Evolutionary conservation across 2,797 vertebrate genomes (phyloP).

Genomic region (Leptodactylus fallax): DNA sequence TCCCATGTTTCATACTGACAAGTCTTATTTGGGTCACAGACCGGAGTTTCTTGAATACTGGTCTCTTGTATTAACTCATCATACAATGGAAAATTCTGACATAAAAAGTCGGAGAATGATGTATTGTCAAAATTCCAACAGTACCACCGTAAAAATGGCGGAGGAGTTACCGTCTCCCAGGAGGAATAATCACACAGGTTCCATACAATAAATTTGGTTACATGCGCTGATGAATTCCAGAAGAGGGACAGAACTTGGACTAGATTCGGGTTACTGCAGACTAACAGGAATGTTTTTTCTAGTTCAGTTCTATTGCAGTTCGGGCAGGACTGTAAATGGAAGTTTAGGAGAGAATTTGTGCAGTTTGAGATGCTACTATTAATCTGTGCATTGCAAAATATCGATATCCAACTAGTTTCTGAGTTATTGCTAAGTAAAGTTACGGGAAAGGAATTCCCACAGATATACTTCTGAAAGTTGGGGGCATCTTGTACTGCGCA

Average conservation of each 20-base stretch:
- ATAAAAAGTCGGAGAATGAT: constrained; percentile 28
- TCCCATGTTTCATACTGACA: constrained; percentile 32
- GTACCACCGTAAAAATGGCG: constrained; percentile 4
- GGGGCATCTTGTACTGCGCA: constrained; percentile 28
- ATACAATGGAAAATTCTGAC: constrained; percentile 28
- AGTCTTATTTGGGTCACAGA: background rate
- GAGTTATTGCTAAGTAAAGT: background rate
- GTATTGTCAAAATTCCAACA: constrained; percentile 49
- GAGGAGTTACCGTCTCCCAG: background rate
- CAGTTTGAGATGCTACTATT: background rate
- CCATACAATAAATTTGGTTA: constrained; percentile 21
- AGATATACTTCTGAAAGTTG: constrained; percentile 29
- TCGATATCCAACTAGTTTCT: constrained; percentile 25
- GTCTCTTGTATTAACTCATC: background rate
- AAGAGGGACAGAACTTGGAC: background rate
- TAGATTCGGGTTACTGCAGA: constrained; percentile 30
- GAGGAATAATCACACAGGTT: constrained; percentile 38
- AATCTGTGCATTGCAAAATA: constrained; percentile 10
- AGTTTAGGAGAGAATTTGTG: background rate
- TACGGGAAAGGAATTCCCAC: constrained; percentile 13
- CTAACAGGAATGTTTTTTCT: background rate
- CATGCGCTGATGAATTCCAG: background rate
- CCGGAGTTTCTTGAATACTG: background rate
- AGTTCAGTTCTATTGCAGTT: constrained; percentile 26
- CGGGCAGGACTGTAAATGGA: constrained; percentile 17